Conservation (phyloP, 1,140 invertebrate genomes). For the Drosophila mauritiana region DNA sequence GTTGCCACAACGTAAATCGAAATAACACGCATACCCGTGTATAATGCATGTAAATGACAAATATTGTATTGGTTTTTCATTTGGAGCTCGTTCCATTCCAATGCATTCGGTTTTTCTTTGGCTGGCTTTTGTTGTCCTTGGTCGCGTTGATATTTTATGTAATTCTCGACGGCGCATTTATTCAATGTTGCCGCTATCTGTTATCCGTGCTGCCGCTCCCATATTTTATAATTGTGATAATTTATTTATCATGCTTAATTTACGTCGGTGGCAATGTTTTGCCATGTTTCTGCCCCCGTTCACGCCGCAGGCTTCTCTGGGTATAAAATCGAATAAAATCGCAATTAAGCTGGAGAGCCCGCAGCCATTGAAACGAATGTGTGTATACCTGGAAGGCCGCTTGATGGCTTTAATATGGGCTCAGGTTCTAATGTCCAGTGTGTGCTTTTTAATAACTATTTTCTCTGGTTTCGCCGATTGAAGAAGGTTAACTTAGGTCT, state of each 20-base stretch:
- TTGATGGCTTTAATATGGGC: constrained; percentile 15
- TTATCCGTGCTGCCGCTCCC: not conserved
- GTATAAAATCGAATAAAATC: constrained; percentile 51
- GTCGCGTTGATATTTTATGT: constrained; percentile 28
- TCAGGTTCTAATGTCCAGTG: not conserved
- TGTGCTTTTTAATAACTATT: not conserved
- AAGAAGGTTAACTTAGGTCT: not conserved
- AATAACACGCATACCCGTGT: constrained; percentile 41
- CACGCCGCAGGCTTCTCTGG: not conserved
- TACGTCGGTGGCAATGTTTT: constrained; percentile 61
- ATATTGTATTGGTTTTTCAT: constrained; percentile 73
- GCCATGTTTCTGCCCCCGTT: constrained; percentile 46
- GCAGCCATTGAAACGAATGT: constrained; percentile 18
- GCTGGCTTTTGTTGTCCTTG: not conserved
- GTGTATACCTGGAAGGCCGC: not conserved
- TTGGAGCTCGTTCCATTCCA: constrained; percentile 42
- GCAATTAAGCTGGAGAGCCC: constrained; percentile 41
- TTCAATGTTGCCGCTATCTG: constrained; percentile 13
- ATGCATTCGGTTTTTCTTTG: constrained; percentile 12
- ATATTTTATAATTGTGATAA: constrained; percentile 74
- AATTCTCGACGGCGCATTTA: constrained; percentile 37
- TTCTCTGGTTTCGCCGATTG: no score
- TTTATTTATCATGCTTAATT: constrained; percentile 75
- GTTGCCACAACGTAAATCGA: constrained; percentile 76
- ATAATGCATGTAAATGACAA: constrained; percentile 56